phyloP scores from a whole-genome alignment of 1,140 invertebrate genomes.

The Platyscapa corneri region DNA sequence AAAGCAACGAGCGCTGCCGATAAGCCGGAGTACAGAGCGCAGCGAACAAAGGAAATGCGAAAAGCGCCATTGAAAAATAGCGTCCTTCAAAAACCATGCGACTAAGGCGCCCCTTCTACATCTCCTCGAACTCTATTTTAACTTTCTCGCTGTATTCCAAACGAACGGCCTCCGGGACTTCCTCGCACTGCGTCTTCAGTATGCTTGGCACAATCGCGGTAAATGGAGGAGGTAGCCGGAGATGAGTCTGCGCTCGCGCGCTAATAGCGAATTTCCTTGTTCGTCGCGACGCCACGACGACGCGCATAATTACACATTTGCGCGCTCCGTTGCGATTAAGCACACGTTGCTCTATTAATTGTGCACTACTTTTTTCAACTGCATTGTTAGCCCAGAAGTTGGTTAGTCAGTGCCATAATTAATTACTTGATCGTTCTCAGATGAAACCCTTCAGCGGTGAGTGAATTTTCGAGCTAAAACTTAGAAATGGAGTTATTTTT shows the following conservation, averaged over 20 bases:
- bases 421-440: not conserved
- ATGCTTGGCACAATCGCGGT: conserved; percentile 33
- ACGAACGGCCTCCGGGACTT: not conserved
- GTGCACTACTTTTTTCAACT: not conserved
- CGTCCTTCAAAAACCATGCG: not conserved
- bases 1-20: not conserved
- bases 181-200: not conserved
- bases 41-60: not conserved
- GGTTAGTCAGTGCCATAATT: no score
- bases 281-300: not conserved
- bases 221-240: conserved; percentile 17
- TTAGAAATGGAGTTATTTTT: not conserved
- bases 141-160: not conserved
- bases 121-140: conserved; percentile 34
- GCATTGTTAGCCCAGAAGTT: no score
- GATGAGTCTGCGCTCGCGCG: not conserved
- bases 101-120: not conserved
- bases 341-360: not conserved
- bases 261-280: conserved; percentile 20
- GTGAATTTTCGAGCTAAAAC: not conserved
- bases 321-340: not conserved
- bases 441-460: not conserved
- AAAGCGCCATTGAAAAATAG: not conserved
- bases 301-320: no score
- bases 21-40: not conserved